phyloP scores from a whole-genome alignment of 2,113 vertebrate genomes.

The Manacus vitellinus region DNA sequence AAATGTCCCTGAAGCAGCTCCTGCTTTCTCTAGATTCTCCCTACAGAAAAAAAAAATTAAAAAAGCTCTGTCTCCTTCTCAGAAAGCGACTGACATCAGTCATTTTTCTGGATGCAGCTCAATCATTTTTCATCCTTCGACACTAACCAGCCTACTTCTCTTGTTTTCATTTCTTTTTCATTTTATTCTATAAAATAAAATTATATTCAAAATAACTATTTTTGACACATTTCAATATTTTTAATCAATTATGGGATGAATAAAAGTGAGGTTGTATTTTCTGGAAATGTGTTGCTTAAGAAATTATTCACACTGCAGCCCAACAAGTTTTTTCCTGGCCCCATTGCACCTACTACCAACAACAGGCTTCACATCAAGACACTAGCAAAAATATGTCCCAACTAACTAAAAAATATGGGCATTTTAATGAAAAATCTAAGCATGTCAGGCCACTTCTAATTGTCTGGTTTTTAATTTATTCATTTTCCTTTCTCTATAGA shows the following conservation, averaged over 20 bases:
- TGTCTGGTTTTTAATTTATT: not conserved
- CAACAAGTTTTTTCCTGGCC: not conserved
- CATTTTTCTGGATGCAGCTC: not conserved
- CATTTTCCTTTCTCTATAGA: not conserved
- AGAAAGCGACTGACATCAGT: not conserved
- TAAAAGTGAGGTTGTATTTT: not conserved
- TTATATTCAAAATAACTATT: not conserved
- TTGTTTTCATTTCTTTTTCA: not conserved
- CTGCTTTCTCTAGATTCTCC: not conserved
- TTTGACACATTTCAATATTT: not conserved
- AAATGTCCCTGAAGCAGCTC: not conserved
- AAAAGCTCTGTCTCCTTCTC: not conserved
- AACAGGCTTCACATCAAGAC: not conserved
- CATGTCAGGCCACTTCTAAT: not conserved
- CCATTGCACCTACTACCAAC: not conserved
- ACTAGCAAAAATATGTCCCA: not conserved
- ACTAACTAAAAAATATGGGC: not conserved
- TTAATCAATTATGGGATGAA: not conserved
- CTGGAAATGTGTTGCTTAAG: not conserved
- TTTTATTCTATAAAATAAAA: not conserved
- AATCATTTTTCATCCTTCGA: not conserved
- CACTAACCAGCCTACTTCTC: not conserved
- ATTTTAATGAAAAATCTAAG: conserved; percentile 1
- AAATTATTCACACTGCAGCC: not conserved
- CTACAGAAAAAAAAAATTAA: not conserved